Evolutionary conservation across 1,140 invertebrate genomes (phyloP).

Genomic region (Drosophila setifemur): DNA sequence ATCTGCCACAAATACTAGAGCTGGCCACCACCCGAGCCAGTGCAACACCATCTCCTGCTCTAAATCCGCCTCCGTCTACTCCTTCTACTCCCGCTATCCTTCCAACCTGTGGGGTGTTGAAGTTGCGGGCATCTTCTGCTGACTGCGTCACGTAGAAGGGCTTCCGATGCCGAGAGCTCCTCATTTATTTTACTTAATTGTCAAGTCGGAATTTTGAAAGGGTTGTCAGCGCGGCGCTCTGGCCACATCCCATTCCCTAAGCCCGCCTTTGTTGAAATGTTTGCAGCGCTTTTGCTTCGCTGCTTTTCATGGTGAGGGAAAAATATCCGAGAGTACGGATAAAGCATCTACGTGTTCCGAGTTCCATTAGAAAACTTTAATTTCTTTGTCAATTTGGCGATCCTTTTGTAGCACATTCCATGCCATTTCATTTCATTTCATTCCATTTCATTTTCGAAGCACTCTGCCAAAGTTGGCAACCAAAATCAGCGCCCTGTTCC

Average conservation of each 20-base stretch:
- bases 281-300: slow-evolving; percentile 54
- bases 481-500: slow-evolving; percentile 59
- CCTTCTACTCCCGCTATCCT: not conserved
- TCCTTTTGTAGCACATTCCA: slow-evolving; percentile 35
- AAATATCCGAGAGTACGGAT: slow-evolving; percentile 10
- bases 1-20: slow-evolving; percentile 73
- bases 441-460: not conserved
- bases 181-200: slow-evolving; percentile 81
- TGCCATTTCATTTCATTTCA: slow-evolving; percentile 41
- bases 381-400: slow-evolving; percentile 34
- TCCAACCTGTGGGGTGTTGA: slow-evolving; percentile 51
- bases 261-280: slow-evolving; percentile 18
- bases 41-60: not conserved
- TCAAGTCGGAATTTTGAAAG: slow-evolving; percentile 75
- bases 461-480: slow-evolving; percentile 38
- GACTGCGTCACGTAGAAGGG: slow-evolving; percentile 59
- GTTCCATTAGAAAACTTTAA: slow-evolving; percentile 19
- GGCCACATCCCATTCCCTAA: not conserved
- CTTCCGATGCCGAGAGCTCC: slow-evolving; percentile 49
- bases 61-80: not conserved
- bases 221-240: slow-evolving; percentile 61
- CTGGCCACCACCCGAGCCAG: slow-evolving; percentile 29
- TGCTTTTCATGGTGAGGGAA: slow-evolving; percentile 1
- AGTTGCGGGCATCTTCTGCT: slow-evolving; percentile 67
- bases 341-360: not conserved